Percentiles rank a stretch among this genome's conserved stretches.
Evolutionary conservation across 1,140 invertebrate species (phyloP).

Genomic region (Meloidogyne chitwoodi): DNA sequence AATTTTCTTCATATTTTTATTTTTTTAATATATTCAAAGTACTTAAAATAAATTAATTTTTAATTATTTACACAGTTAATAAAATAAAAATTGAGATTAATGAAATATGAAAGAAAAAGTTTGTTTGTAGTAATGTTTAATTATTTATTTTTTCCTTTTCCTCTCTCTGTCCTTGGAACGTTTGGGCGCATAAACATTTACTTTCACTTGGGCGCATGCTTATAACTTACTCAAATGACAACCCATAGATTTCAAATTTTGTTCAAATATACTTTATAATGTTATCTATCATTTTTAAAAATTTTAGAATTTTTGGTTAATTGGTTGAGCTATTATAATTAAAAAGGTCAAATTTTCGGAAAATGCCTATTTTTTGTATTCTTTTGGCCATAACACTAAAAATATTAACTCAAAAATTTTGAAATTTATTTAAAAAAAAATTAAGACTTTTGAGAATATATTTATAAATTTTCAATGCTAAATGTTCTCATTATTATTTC

Average conservation of each 20-base stretch:
- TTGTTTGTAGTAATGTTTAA: background rate
- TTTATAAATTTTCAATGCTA: background rate
- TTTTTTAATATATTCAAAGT: too few relatives aligned
- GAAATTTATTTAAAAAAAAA: background rate
- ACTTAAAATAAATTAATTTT: too few relatives aligned
- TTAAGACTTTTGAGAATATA: background rate
- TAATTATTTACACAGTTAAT: background rate
- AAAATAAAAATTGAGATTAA: background rate
- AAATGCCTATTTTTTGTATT: background rate
- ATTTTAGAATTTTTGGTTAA: background rate
- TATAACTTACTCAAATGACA: background rate
- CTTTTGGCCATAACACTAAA: background rate
- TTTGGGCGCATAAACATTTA: background rate
- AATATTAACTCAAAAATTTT: background rate
- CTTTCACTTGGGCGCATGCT: background rate
- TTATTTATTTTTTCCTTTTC: background rate
- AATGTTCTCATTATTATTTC: background rate
- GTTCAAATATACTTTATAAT: background rate
- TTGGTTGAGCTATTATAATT: background rate
- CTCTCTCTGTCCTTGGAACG: background rate
- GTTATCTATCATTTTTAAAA: background rate
- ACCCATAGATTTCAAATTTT: background rate
- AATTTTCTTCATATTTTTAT: too few relatives aligned
- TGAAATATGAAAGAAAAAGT: background rate
- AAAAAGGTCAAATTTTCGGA: background rate